Percentiles rank a stretch among this genome's conserved stretches.
phyloP scores from a whole-genome alignment of 2,888 invertebrate species.

The Limnephilus auricula region DNA sequence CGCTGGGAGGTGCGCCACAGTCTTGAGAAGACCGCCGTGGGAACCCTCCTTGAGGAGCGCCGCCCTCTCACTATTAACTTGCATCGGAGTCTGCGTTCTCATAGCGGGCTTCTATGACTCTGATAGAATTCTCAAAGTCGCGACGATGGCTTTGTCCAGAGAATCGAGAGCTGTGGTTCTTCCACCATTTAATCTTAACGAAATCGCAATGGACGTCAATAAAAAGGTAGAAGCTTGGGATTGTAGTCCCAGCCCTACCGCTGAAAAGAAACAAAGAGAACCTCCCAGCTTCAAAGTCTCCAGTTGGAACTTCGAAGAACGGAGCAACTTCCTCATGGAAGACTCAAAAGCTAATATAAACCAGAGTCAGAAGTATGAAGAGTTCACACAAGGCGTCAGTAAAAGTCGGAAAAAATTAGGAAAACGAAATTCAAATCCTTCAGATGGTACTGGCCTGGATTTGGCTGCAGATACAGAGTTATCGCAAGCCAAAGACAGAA shows the following conservation, averaged over 20 bases:
- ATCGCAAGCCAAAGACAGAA: constrained; percentile 64
- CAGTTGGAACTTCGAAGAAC: constrained; percentile 65
- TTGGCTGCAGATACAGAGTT: constrained; percentile 60
- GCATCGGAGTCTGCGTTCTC: constrained; percentile 72
- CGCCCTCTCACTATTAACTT: constrained; percentile 69
- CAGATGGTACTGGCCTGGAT: constrained; percentile 51
- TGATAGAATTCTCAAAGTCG: constrained; percentile 81
- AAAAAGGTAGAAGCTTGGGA: constrained; percentile 66
- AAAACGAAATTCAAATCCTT: constrained; percentile 62
- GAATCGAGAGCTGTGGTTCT: constrained; percentile 76
- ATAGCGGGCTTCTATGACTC: constrained; percentile 86
- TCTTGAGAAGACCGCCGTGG: constrained; percentile 81
- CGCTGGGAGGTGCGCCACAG: constrained; percentile 83
- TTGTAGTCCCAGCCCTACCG: constrained; percentile 59
- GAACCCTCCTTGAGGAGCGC: constrained; percentile 77
- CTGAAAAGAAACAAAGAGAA: constrained; percentile 66
- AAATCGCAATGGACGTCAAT: constrained; percentile 69
- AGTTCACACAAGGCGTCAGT: constrained; percentile 55
- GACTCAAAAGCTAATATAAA: constrained; percentile 49
- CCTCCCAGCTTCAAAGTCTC: constrained; percentile 59
- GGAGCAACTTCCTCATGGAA: constrained; percentile 67
- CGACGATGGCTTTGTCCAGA: constrained; percentile 75
- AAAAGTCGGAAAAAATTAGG: constrained; percentile 61
- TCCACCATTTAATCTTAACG: constrained; percentile 79
- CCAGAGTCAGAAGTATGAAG: constrained; percentile 63